These are phyloP conservation scores for Diglossa cyanea DNA, from an alignment of 2,797 vertebrate genomes.

Conservation along the genomic window DNA sequence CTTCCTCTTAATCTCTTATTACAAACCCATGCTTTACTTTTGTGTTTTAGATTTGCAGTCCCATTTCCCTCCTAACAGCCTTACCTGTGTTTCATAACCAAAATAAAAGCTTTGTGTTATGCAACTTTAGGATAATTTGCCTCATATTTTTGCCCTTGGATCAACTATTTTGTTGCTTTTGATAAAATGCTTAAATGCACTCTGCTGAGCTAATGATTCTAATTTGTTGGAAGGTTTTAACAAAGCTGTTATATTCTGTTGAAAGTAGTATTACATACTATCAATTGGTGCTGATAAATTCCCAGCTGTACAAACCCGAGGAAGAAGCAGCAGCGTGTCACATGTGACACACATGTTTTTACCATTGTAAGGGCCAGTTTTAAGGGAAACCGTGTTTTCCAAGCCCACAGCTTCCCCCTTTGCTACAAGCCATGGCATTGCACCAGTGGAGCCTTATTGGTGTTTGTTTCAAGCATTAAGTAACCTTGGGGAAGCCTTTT, in stretches of 20 bases:
- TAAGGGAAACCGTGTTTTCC: not conserved
- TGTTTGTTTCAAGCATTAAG: conserved; percentile 55
- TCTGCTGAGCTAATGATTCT: not conserved
- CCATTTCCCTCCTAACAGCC: not conserved
- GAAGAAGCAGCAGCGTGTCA: not conserved
- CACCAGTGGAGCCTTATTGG: conserved; percentile 7
- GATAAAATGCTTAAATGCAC: not conserved
- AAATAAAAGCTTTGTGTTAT: not conserved
- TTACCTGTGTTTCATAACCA: not conserved
- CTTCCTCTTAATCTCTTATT: conserved; percentile 36
- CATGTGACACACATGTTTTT: not conserved
- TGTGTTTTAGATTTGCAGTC: not conserved
- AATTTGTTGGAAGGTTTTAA: not conserved
- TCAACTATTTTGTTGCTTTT: not conserved
- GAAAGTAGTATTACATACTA: not conserved
- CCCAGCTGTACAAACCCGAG: not conserved
- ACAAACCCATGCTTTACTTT: not conserved
- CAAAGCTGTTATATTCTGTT: not conserved
- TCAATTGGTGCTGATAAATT: not conserved
- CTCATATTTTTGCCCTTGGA: not conserved
- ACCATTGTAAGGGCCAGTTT: not conserved
- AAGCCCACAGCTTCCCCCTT: not conserved
- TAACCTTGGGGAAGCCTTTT: conserved; percentile 69
- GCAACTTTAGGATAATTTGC: not conserved
- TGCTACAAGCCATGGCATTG: not conserved